These are phyloP conservation scores for Chaetodon auriga DNA, from an alignment of 2,113 vertebrate genomes.

Conservation along the genomic window DNA sequence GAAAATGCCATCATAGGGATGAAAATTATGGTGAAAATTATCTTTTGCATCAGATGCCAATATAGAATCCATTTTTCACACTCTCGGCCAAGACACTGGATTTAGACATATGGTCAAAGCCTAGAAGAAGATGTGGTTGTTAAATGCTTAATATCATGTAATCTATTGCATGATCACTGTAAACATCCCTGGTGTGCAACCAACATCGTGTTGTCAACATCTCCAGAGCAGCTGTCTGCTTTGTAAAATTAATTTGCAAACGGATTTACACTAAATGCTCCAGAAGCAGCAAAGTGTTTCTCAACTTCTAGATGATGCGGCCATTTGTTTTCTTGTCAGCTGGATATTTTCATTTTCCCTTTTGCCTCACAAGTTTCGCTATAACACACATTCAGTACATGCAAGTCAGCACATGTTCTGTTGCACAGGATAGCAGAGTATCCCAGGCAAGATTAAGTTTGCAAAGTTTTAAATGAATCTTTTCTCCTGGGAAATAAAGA, in stretches of 20 bases:
- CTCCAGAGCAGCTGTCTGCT: neutral
- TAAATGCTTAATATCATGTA: neutral
- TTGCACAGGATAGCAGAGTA: neutral
- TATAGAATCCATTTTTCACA: neutral
- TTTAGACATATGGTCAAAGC: neutral
- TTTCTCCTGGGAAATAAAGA: neutral
- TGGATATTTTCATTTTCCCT: slow-evolving; percentile 5
- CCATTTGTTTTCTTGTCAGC: neutral
- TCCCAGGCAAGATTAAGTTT: neutral
- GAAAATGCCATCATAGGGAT: neutral
- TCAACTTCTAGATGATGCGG: neutral
- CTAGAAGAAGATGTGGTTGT: neutral
- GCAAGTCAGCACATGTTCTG: slow-evolving; percentile 6
- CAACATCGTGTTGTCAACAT: neutral
- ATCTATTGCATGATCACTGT: neutral
- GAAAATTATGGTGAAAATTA: neutral
- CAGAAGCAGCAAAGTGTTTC: neutral
- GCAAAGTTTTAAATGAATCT: neutral
- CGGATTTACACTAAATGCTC: neutral
- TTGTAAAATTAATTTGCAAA: neutral
- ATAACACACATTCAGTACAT: neutral
- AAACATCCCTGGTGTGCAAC: no score
- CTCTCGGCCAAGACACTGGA: neutral
- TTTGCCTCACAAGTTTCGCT: neutral
- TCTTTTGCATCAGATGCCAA: neutral